Evolutionary conservation across 2,113 vertebrate genomes (phyloP), one percentile per base, ranked within the genome.

Genomic region (Irena cyanogastra): DNA sequence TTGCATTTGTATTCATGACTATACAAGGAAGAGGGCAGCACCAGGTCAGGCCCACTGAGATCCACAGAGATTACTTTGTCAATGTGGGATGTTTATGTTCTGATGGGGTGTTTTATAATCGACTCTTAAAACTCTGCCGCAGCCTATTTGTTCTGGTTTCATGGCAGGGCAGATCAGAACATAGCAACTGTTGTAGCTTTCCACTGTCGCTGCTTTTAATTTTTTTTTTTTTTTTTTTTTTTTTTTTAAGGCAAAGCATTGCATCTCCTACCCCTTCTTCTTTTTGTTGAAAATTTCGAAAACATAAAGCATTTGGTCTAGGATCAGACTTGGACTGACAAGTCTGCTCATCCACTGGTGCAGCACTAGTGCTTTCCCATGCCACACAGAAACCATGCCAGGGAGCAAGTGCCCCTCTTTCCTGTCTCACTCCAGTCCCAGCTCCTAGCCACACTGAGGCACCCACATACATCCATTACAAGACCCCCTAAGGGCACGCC

Each of bases 1-100:
- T 96, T 96, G 90, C 86, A 95, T 96, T 96, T 95, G 83, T 96
- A 95, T 97, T 97, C 92, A 92, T 95, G 93, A 93, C 94, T 96
- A 91, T 94, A 88, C 95, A 95, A 96, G 90, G 94, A 94, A 96
- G 86, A 93, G 92, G 88, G 71, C 76, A 94, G 90, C 74, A 52
- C 52, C 53, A 57, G 95, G 92, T 96, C 93, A 96, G 88, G 79
- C 88, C 86, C 93, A 96, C 88, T 64, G 94, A 95, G 89, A 95
- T 94, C 82, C 87, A 92, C 85, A 84, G 94, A 94, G 94, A 96
- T 94, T 96, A 96, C 94, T 93, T 92, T 96, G 92, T 94, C 77
- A 31, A 64, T 96, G 87, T 71, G 88, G 82, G 87, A 95, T 96
- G 79, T 96, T 96, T 96, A 77, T 96, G 85, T 91, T 95, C 90